Percentiles rank a stretch among this genome's conserved stretches.
These are phyloP conservation scores for Ptychodera flava DNA, from an alignment of 35 echinoderm and acorn worm genomes.

Conservation along the genomic window DNA sequence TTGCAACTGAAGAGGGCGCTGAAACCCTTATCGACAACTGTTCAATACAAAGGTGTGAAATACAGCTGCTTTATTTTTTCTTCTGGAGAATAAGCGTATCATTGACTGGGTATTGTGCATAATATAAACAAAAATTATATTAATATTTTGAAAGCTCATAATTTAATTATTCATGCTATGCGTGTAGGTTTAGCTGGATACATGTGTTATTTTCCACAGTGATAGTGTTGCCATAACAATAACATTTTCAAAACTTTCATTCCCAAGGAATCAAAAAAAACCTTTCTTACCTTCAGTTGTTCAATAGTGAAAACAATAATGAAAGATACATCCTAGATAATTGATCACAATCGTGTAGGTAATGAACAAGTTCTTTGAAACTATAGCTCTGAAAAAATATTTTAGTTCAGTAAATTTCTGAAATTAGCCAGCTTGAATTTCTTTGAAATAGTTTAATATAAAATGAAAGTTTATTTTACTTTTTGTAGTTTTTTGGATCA, in stretches of 20 bases:
- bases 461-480: neutral
- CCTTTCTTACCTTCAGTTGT: too few relatives aligned
- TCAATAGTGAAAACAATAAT: too few relatives aligned
- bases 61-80: too few relatives aligned
- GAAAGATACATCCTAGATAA: too few relatives aligned
- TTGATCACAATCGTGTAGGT: too few relatives aligned
- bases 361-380: neutral
- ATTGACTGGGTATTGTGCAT: neutral
- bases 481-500: neutral
- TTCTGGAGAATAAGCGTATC: neutral
- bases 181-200: neutral
- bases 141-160: neutral
- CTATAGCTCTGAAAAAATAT: neutral
- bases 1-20: constrained; percentile 47
- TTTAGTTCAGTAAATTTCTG: neutral
- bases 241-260: too few relatives aligned
- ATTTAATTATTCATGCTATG: neutral
- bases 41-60: constrained; percentile 56
- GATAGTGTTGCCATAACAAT: neutral
- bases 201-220: neutral
- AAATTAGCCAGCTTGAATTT: neutral
- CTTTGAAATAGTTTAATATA: neutral
- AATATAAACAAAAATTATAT: neutral
- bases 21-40: constrained; percentile 59
- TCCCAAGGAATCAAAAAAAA: too few relatives aligned